phyloP scores from a whole-genome alignment of 1,140 invertebrate genomes.

The Tetragonula clypearis region DNA sequence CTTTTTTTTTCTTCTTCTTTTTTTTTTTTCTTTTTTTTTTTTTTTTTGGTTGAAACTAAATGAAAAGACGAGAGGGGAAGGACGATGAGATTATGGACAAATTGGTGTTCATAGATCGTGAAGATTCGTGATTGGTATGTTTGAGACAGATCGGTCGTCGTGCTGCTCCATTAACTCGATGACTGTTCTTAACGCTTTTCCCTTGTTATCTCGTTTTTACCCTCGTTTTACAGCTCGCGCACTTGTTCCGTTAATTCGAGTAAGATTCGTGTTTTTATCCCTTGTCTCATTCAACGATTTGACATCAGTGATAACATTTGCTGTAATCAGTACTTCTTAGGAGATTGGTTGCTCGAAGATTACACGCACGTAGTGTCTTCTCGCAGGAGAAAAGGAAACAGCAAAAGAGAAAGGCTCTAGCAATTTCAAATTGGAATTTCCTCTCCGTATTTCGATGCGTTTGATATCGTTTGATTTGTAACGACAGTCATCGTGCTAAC shows the following conservation, averaged over 20 bases:
- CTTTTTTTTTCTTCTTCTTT: no score
- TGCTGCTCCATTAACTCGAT: not conserved
- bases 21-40: no score
- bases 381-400: no score
- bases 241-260: no score
- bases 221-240: not conserved
- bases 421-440: no score
- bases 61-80: no score
- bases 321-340: no score
- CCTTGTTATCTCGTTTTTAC: not conserved
- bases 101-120: conserved; percentile 7
- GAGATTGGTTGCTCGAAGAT: no score
- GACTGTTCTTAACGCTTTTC: not conserved
- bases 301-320: not conserved
- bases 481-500: not conserved
- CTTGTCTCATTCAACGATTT: not conserved
- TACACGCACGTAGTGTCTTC: no score
- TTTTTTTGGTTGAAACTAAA: not conserved
- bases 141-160: not conserved
- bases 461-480: no score
- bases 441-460: no score
- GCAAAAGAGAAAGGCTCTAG: no score
- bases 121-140: not conserved
- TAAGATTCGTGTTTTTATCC: not conserved
- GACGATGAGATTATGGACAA: not conserved